phyloP scores from a whole-genome alignment of 2,797 vertebrate genomes.

The Coregonus ussuriensis region DNA sequence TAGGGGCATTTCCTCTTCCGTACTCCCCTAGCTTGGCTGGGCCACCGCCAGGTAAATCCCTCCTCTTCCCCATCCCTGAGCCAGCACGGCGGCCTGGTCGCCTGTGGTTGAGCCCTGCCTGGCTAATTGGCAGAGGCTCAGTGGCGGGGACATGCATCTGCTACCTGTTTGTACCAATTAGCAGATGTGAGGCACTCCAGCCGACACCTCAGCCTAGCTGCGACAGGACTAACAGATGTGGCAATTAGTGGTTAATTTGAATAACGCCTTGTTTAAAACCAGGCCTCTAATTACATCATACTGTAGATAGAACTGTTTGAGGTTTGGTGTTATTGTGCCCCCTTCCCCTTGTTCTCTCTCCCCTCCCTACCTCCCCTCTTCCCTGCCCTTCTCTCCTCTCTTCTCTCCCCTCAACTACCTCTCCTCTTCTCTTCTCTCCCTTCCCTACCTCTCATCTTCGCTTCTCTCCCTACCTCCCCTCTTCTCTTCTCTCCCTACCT shows the following conservation, averaged over 20 bases:
- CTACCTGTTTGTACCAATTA: constrained; percentile 87
- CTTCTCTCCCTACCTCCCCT: too few species aligned
- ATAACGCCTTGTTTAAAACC: constrained; percentile 85
- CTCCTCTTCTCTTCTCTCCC: too few species aligned
- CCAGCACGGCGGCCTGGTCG: constrained; percentile 45
- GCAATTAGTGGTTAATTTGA: constrained; percentile 90
- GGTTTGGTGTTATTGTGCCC: constrained; percentile 62
- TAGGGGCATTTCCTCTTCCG: constrained; percentile 25
- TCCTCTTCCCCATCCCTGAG: constrained; percentile 34
- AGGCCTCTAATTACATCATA: constrained; percentile 83
- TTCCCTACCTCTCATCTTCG: too few species aligned
- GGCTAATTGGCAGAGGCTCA: constrained; percentile 75
- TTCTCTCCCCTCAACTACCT: too few species aligned
- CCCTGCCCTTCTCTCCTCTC: too few species aligned
- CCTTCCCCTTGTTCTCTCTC: not conserved
- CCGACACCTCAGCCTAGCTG: constrained; percentile 70
- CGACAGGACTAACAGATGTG: constrained; percentile 82
- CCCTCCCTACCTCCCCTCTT: constrained; percentile 19
- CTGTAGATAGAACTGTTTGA: constrained; percentile 36
- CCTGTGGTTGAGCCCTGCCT: constrained; percentile 53
- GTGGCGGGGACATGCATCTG: constrained; percentile 72
- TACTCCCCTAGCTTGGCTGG: constrained; percentile 42
- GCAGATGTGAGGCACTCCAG: constrained; percentile 77
- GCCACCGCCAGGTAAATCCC: constrained; percentile 52
- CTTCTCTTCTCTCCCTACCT: too few species aligned